Base-by-base conservation (phyloP, 2,113 vertebrate genomes). In the Excalfactoria chinensis region DNA sequence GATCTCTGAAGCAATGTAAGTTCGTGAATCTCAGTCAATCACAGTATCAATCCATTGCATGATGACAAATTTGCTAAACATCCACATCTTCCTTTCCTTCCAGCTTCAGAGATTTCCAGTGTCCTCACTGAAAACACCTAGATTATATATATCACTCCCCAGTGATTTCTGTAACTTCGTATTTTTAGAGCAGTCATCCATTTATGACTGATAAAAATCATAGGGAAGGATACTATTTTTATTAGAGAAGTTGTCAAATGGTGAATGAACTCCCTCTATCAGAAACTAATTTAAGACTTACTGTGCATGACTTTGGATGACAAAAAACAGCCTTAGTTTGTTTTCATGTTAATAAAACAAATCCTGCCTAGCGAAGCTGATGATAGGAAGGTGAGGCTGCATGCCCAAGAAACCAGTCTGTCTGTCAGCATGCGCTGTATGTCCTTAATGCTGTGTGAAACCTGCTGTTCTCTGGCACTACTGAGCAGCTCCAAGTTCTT, bases 21-120 rank as follows among this genome's bases (percentile, higher is more conserved):
- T 53, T 83, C n/a, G 37, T 67, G 35, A 58, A 43, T 71, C 48
- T 51, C 34, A 68, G 22, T 91, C 53, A 79, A 26, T 26, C 30
- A 79, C 51, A 79, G n/a, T 55, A 46, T 78, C 32, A 23, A 2
- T 60, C 34, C 71, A 43, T 21, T 55, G 11, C 60, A 72, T 20
- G 46, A 32, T 58, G 51, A 28, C 20, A 55, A 75, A 67, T 67
- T 16, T 58, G 8, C 56, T 34, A 37, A 79, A 46, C 15, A 8
- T 44, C 19, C 43, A 32, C 30, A 44, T n/a, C 9, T 7, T 2
- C 44, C 44, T 32, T 26, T 51, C 7, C 4, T 8, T 6, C 4
- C 0, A 0, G 1, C 5, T 82, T 21, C 44, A 73, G 10, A 5
- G 62, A 67, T 75, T 91, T 87, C n/a, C 58, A 73, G 48, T 53